These are phyloP conservation scores for Edolisoma coerulescens DNA, from an alignment of 2,113 vertebrate species.

Conservation along the genomic window DNA sequence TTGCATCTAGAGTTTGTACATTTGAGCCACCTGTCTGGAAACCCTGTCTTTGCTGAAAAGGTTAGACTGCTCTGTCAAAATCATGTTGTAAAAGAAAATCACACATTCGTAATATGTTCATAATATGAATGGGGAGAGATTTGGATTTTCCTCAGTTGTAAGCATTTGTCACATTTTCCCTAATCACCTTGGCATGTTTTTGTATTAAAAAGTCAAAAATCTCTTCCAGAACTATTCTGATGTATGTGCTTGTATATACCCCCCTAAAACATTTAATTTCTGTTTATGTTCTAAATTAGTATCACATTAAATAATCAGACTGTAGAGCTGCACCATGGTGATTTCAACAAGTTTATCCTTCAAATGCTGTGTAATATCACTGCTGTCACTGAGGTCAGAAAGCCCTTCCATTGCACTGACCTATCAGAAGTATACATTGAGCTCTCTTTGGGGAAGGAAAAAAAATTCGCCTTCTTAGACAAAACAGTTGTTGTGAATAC, in stretches of 20 bases:
- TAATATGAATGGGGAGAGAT: background rate
- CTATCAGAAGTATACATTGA: background rate
- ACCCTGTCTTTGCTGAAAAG: slow-evolving; percentile 93
- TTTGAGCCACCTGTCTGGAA: slow-evolving; percentile 90
- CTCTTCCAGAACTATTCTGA: background rate
- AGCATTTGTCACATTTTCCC: background rate
- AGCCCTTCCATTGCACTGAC: background rate
- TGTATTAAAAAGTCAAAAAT: background rate
- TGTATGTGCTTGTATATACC: background rate
- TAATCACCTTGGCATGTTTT: background rate
- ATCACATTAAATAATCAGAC: background rate
- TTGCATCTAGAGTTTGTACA: slow-evolving; percentile 96
- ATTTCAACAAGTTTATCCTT: background rate
- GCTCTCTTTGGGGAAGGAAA: background rate
- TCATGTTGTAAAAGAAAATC: background rate
- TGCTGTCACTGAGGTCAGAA: background rate
- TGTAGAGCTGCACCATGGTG: background rate
- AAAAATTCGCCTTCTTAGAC: background rate
- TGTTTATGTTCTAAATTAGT: background rate
- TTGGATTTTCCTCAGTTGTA: background rate
- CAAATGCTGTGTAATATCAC: background rate
- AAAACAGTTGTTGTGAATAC: background rate
- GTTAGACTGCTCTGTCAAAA: slow-evolving; percentile 63
- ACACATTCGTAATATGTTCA: background rate
- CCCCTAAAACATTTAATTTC: background rate